A percentile compares a stretch with the other conserved stretches of the same genome.
These are phyloP conservation scores for Chymomyza caudatula DNA, from an alignment of 2,888 invertebrate genomes.

Conservation along the genomic window DNA sequence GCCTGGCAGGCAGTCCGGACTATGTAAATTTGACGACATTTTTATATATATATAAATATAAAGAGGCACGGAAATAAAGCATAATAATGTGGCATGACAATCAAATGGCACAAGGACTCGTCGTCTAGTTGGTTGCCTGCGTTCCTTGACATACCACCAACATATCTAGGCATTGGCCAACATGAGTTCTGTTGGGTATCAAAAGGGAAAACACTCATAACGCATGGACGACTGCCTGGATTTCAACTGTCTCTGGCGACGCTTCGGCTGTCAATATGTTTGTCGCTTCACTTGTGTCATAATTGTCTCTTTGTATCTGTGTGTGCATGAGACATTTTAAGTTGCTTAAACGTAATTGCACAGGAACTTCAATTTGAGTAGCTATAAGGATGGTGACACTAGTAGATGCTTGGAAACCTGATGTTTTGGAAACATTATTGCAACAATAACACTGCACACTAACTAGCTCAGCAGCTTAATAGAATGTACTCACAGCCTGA, in stretches of 20 bases:
- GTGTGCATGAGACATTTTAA: conserved; percentile 39
- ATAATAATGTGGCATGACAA: conserved; percentile 65
- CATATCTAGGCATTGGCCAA: not conserved
- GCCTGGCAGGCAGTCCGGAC: conserved; percentile 1
- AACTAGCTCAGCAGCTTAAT: too few species aligned
- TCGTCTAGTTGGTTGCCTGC: not conserved
- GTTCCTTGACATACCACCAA: not conserved
- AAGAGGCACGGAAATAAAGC: conserved; percentile 60
- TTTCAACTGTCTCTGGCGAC: not conserved
- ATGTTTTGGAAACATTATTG: too few species aligned
- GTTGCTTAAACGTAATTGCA: conserved; percentile 15
- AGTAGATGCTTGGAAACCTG: too few species aligned
- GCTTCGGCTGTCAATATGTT: conserved; percentile 58
- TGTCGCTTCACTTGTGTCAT: conserved; percentile 41
- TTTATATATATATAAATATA: conserved; percentile 26
- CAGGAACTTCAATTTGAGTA: conserved; percentile 57
- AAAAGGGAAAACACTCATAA: conserved; percentile 65
- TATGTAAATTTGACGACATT: conserved; percentile 57
- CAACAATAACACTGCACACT: too few species aligned
- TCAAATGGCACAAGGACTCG: conserved; percentile 29
- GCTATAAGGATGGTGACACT: conserved; percentile 23
- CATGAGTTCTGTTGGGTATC: conserved; percentile 48
- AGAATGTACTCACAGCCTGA: too few species aligned
- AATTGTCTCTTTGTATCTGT: conserved; percentile 30
- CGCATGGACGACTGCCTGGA: conserved; percentile 36